phyloP scores from a whole-genome alignment of 2,797 vertebrate species.

The Enteromius paludinosus region DNA sequence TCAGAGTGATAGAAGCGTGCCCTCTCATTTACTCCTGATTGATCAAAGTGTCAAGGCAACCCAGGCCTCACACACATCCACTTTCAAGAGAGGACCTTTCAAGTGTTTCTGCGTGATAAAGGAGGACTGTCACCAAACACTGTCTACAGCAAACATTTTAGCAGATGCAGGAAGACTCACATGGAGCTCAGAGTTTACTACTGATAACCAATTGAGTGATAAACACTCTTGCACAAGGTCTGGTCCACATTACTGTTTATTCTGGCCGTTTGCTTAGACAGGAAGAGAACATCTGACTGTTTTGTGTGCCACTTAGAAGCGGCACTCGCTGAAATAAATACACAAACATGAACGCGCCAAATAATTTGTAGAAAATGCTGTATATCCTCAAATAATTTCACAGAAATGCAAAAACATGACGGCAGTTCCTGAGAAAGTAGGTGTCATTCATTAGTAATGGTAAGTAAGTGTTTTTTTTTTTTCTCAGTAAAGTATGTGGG shows the following conservation, averaged over 20 bases:
- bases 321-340: background rate
- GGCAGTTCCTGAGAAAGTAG: background rate
- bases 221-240: background rate
- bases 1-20: conserved; percentile 45
- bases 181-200: background rate
- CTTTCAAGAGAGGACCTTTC: conserved; percentile 37
- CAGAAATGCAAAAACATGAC: background rate
- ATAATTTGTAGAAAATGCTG: background rate
- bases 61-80: conserved; percentile 33
- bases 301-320: background rate
- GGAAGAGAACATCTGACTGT: background rate
- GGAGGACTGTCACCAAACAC: conserved; percentile 10
- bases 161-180: conserved; percentile 2
- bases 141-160: conserved; percentile 40
- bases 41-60: conserved; percentile 57
- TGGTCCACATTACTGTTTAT: background rate
- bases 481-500: background rate
- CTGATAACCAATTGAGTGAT: conserved; percentile 2
- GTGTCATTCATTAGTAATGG: conserved; percentile 3
- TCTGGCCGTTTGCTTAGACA: background rate
- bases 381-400: background rate
- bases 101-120: conserved; percentile 30
- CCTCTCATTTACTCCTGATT: conserved; percentile 55
- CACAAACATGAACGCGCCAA: background rate
- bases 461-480: background rate